Conservation (phyloP, 2,113 vertebrate species). For the Anhinga anhinga region DNA sequence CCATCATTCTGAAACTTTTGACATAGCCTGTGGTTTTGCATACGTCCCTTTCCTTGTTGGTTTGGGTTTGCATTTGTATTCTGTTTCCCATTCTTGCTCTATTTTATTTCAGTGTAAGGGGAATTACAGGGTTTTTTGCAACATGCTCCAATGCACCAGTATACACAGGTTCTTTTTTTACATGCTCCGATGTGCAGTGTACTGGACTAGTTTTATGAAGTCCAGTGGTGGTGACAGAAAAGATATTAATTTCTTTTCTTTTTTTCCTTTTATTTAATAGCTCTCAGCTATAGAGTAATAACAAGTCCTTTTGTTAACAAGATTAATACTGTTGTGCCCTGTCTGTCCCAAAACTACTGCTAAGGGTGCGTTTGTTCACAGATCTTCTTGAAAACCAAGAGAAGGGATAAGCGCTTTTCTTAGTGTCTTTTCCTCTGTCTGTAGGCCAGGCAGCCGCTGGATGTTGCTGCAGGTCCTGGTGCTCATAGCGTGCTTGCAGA, state of each 20-base stretch:
- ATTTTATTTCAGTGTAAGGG: background rate
- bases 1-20: constrained; percentile 40
- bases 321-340: background rate
- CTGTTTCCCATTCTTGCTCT: constrained; percentile 5
- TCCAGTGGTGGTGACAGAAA: background rate
- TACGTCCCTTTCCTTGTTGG: background rate
- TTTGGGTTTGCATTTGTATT: background rate
- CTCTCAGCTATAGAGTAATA: background rate
- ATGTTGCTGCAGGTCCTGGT: background rate
- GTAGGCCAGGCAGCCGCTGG: background rate
- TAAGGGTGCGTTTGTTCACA: background rate
- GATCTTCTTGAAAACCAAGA: background rate
- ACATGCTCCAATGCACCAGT: background rate
- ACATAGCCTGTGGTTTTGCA: background rate
- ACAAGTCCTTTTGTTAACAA: background rate
- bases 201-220: background rate
- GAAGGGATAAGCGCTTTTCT: background rate
- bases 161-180: background rate
- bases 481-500: background rate
- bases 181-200: background rate
- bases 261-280: background rate
- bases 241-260: background rate
- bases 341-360: background rate
- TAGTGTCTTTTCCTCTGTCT: background rate
- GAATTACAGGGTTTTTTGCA: background rate